These are phyloP conservation scores for Netelia fuscicornis DNA, from an alignment of 2,888 invertebrate species.

Conservation along the genomic window DNA sequence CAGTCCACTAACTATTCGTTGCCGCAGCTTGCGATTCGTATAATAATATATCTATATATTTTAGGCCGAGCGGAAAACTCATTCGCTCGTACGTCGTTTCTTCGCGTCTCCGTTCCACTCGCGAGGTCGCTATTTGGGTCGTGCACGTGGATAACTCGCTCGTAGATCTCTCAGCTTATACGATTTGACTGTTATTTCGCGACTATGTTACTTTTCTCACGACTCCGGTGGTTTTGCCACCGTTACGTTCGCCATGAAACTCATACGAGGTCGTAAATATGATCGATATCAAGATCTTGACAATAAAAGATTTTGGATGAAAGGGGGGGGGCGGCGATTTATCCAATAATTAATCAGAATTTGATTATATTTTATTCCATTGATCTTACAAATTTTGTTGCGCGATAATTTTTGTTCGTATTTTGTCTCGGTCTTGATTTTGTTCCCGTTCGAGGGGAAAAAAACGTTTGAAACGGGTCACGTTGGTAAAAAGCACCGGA, in stretches of 20 bases:
- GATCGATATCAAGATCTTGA: too few relatives aligned
- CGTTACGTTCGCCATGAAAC: not conserved
- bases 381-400: not conserved
- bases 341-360: too few relatives aligned
- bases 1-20: constrained; percentile 10
- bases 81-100: constrained; percentile 37
- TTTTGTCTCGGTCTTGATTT: too few relatives aligned
- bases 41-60: constrained; percentile 23
- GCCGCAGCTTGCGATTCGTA: not conserved
- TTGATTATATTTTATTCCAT: too few relatives aligned
- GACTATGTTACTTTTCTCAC: constrained; percentile 10
- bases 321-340: too few relatives aligned
- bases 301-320: too few relatives aligned
- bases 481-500: not conserved
- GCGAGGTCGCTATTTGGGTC: constrained; percentile 55
- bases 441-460: not conserved
- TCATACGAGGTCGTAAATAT: too few relatives aligned
- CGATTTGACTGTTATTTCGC: constrained; percentile 40
- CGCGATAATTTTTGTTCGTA: not conserved
- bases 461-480: not conserved
- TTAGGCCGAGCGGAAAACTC: constrained; percentile 10
- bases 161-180: constrained; percentile 60
- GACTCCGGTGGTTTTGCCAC: constrained; percentile 37
- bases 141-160: constrained; percentile 61
- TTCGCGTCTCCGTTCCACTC: constrained; percentile 17